A percentile compares a stretch with the other conserved stretches of the same genome.
Evolutionary conservation across 1,140 invertebrate genomes (phyloP).

Genomic region (Zaprionus gabonicus): DNA sequence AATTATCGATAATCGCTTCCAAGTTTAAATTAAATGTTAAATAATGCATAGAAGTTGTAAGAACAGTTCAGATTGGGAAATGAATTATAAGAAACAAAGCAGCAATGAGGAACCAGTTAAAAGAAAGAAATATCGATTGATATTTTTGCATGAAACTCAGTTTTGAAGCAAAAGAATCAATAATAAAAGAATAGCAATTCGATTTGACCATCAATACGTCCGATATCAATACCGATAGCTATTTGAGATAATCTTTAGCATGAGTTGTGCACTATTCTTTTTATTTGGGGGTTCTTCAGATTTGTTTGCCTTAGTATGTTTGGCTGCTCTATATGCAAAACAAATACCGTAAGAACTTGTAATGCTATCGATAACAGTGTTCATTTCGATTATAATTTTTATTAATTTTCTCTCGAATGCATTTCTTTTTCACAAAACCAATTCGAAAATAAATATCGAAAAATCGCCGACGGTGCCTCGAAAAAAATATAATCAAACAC

Average conservation of each 20-base stretch:
- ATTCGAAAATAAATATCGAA: slow-evolving; percentile 26
- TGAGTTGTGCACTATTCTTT: neutral
- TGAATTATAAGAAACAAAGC: neutral
- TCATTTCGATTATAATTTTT: slow-evolving; percentile 46
- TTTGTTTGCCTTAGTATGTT: neutral
- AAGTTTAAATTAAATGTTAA: neutral
- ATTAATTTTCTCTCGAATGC: slow-evolving; percentile 47
- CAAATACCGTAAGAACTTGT: neutral
- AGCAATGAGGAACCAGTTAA: neutral
- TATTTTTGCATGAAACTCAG: neutral
- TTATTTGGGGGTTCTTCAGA: neutral
- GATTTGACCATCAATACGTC: neutral
- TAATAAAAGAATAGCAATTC: neutral
- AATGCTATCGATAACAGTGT: slow-evolving; percentile 13
- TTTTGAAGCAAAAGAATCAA: neutral
- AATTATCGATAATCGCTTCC: neutral
- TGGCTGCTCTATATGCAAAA: slow-evolving; percentile 5
- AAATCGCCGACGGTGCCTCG: slow-evolving; percentile 22
- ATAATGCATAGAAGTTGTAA: neutral
- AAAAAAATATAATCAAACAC: neutral
- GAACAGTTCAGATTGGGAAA: neutral
- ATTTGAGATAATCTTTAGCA: neutral
- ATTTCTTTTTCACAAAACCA: slow-evolving; percentile 48
- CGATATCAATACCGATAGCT: neutral
- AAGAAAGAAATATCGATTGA: neutral